phyloP scores from a whole-genome alignment of 2,888 invertebrate species.

The Pollenia angustigena region DNA sequence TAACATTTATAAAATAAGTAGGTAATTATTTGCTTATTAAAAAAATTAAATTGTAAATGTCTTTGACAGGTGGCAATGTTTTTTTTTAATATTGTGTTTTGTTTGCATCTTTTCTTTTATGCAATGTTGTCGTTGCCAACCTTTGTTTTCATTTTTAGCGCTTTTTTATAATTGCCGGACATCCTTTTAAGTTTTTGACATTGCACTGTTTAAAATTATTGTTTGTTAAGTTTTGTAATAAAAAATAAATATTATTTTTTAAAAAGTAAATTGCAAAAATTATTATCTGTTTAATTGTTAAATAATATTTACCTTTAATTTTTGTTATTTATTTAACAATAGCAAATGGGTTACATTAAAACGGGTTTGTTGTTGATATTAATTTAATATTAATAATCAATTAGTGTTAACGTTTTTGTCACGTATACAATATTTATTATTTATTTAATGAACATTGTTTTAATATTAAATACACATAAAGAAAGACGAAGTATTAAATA shows the following conservation, averaged over 20 bases:
- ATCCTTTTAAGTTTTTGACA: slow-evolving; percentile 57
- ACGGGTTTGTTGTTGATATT: slow-evolving; percentile 26
- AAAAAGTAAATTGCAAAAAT: slow-evolving; percentile 12
- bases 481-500: no score
- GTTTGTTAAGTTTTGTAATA: slow-evolving; percentile 6
- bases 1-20: no score
- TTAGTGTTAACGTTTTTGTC: slow-evolving; percentile 22
- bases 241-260: neutral
- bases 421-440: slow-evolving; percentile 17
- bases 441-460: slow-evolving; percentile 21
- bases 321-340: neutral
- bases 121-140: slow-evolving; percentile 12
- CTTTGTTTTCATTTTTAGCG: slow-evolving; percentile 26
- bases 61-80: slow-evolving; percentile 20
- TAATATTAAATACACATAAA: no score
- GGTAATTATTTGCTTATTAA: neutral
- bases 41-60: neutral
- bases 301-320: slow-evolving; percentile 19
- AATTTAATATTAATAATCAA: slow-evolving; percentile 39
- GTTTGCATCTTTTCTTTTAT: neutral
- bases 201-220: slow-evolving; percentile 24
- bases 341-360: slow-evolving; percentile 7
- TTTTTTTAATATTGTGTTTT: neutral
- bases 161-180: slow-evolving; percentile 61
- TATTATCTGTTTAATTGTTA: slow-evolving; percentile 17